These are phyloP conservation scores for Notamacropus eugenii DNA, from an alignment of 2,797 vertebrate genomes.

Conservation along the genomic window DNA sequence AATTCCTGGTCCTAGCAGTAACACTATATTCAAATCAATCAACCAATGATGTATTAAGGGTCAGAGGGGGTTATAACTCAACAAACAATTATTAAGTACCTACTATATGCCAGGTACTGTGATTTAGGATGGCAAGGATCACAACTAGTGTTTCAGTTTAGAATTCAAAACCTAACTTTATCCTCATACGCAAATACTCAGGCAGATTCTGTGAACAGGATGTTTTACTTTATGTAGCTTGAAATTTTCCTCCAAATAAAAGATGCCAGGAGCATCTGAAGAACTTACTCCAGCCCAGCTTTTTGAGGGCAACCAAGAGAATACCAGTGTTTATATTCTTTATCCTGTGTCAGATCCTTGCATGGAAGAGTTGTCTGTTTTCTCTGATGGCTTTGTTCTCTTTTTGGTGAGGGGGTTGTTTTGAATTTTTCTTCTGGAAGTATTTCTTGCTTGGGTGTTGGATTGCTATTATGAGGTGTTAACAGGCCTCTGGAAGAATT, in stretches of 20 bases:
- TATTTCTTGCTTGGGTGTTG: constrained; percentile 61
- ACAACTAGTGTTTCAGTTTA: background rate
- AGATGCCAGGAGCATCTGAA: constrained; percentile 18
- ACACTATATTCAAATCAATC: constrained; percentile 33
- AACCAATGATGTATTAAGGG: background rate
- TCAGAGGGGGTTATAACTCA: background rate
- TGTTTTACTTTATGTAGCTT: background rate
- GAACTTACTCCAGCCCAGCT: background rate
- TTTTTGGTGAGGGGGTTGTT: constrained; percentile 25
- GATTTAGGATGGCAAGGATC: background rate
- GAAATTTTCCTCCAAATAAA: constrained; percentile 15
- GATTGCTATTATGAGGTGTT: constrained; percentile 48
- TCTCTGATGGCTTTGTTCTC: background rate
- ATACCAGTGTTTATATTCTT: constrained; percentile 20
- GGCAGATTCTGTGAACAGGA: background rate
- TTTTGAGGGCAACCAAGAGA: constrained; percentile 22
- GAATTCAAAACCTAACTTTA: constrained; percentile 12
- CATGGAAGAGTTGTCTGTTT: constrained; percentile 23
- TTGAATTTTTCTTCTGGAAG: constrained; percentile 52
- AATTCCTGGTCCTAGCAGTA: background rate
- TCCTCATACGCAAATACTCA: background rate
- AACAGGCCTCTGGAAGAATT: constrained; percentile 67
- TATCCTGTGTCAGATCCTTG: constrained; percentile 22
- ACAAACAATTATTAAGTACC: background rate
- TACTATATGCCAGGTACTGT: background rate